Evolutionary conservation across 2,113 vertebrate species (phyloP), one percentile per base, ranked within the genome.

Genomic region (Cygnus buccinator): DNA sequence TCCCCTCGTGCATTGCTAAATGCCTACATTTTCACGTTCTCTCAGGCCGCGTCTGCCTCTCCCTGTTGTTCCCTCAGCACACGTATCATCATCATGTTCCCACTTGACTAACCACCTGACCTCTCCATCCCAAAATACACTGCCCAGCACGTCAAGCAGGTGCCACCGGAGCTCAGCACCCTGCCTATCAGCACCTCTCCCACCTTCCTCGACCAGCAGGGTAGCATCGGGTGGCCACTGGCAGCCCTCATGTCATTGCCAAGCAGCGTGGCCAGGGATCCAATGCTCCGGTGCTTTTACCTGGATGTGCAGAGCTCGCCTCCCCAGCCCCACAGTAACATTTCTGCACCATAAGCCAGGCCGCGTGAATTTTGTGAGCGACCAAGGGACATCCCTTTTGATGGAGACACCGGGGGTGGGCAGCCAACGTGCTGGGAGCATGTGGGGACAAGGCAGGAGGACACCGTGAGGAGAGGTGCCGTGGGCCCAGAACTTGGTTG

Each of bases 361-460:
- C n/a, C 2, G 1, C 0, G 0, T 35, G 23, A 0, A 1, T 55
- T 68, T 76, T 52, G 8, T 26, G 57, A 10, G 43, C 2, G 2
- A 13, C 10, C 62, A 21, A 43, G 39, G 58, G 20, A 71, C 5
- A 78, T 46, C 25, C 22, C n/a, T 63, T 75, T 46, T 29, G 41
- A 25, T 13, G 65, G 28, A 58, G 26, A 54, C 37, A 41, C 26
- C 5, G 26, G 48, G 35, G 26, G 5, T 0, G 2, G 44, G 68
- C 2, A 0, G 46, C 14, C 58, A 55, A 25, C 0, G 0, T 62
- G 59, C 59, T 19, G 14, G 31, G 31, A 68, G 39, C 19, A 37
- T 18, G 28, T 23, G 6, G 20, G 31, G 13, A 25, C 41, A 44
- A 67, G 43, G 65, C 43, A 67, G 43, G 65, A 46, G 65, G 19